phyloP scores from a whole-genome alignment of 2,888 invertebrate species.

The Chaitophorus viminalis region DNA sequence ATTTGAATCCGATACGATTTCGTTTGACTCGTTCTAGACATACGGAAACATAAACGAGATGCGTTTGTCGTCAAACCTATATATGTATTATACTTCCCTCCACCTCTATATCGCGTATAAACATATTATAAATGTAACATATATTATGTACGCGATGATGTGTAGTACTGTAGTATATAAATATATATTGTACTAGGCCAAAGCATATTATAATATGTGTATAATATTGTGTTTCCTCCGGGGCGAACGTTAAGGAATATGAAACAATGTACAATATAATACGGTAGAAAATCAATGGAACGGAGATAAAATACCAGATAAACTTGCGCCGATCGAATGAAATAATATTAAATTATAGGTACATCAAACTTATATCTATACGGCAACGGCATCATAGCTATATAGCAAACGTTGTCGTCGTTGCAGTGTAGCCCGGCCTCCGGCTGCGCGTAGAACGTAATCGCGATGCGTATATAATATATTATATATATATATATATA shows the following conservation, averaged over 20 bases:
- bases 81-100: not conserved
- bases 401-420: not conserved
- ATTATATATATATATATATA: too few species aligned
- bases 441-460: not conserved
- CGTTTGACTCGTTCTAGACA: too few species aligned
- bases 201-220: too few species aligned
- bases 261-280: not conserved
- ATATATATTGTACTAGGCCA: not conserved
- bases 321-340: not conserved
- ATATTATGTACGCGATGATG: too few species aligned
- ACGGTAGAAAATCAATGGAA: not conserved
- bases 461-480: not conserved
- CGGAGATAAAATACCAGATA: constrained; percentile 12
- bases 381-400: too few species aligned
- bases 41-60: too few species aligned
- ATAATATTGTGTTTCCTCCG: not conserved
- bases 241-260: not conserved
- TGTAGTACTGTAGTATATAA: too few species aligned
- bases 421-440: not conserved
- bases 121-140: not conserved
- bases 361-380: not conserved
- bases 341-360: too few species aligned
- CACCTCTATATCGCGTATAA: not conserved
- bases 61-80: not conserved
- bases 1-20: not conserved